Conservation (phyloP, 2,113 vertebrate genomes). For the Agelaius phoeniceus region DNA sequence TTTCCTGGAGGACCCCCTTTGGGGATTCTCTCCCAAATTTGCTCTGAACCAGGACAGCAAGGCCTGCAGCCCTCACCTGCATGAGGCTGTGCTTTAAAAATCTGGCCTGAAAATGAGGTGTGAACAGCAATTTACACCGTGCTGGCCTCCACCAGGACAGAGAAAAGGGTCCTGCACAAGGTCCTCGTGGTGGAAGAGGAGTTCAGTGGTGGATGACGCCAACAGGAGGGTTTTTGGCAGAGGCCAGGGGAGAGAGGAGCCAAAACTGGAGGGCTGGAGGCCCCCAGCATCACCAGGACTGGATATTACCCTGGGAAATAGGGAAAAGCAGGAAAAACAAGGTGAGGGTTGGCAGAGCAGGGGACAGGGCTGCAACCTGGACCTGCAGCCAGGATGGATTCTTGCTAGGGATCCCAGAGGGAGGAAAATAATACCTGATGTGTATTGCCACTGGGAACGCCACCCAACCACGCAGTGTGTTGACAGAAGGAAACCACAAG, state of each 20-base stretch:
- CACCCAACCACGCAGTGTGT: background rate
- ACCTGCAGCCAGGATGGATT: background rate
- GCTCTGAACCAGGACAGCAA: background rate
- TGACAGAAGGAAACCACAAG: slow-evolving; percentile 25
- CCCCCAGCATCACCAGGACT: background rate
- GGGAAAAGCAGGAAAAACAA: background rate
- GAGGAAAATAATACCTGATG: background rate
- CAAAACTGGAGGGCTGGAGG: background rate
- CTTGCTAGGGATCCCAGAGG: background rate
- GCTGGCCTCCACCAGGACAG: background rate
- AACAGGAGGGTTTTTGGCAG: background rate
- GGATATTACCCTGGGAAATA: background rate
- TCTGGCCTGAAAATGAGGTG: background rate
- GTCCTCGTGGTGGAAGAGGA: accelerated
- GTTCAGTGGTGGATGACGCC: background rate
- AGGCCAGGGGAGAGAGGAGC: background rate
- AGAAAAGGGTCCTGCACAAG: background rate
- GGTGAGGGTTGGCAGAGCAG: background rate
- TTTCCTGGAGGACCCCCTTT: too few species aligned
- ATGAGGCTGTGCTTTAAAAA: background rate
- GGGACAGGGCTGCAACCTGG: background rate
- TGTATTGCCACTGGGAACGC: background rate
- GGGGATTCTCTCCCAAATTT: too few species aligned
- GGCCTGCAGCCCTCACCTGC: background rate
- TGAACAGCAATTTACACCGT: background rate